Evolutionary conservation across 2,797 vertebrate species (phyloP).

Genomic region (Amblyraja radiata): DNA sequence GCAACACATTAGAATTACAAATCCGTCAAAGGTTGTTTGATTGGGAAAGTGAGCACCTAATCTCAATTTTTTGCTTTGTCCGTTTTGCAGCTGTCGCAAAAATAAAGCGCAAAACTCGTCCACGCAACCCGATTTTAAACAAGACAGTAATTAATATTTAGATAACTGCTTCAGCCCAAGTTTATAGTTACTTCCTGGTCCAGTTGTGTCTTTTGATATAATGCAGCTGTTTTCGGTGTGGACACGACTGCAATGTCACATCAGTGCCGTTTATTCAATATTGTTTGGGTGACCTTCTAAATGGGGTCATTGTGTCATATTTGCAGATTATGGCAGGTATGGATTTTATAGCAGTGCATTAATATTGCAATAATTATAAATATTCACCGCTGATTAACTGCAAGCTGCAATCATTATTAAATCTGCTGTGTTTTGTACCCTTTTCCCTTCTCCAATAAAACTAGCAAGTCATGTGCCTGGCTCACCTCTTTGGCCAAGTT

Average conservation of each 20-base stretch:
- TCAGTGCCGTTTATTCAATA: conserved; percentile 27
- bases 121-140: background rate
- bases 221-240: conserved; percentile 24
- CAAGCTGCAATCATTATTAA: conserved; percentile 34
- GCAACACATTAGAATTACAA: background rate
- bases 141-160: background rate
- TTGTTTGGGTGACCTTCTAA: conserved; percentile 38
- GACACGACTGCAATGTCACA: conserved; percentile 11
- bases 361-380: conserved; percentile 39
- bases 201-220: background rate
- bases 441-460: conserved; percentile 33
- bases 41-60: background rate
- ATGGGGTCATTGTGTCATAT: conserved; percentile 37
- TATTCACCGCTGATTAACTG: conserved; percentile 38
- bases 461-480: background rate
- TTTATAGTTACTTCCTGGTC: background rate
- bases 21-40: background rate
- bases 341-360: conserved; percentile 35
- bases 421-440: conserved; percentile 8
- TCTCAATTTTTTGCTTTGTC: background rate
- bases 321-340: conserved; percentile 37
- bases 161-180: background rate
- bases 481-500: background rate
- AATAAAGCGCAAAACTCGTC: background rate
- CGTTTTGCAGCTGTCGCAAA: background rate